phyloP scores from a whole-genome alignment of 2,888 invertebrate genomes.

The Amiota minor region DNA sequence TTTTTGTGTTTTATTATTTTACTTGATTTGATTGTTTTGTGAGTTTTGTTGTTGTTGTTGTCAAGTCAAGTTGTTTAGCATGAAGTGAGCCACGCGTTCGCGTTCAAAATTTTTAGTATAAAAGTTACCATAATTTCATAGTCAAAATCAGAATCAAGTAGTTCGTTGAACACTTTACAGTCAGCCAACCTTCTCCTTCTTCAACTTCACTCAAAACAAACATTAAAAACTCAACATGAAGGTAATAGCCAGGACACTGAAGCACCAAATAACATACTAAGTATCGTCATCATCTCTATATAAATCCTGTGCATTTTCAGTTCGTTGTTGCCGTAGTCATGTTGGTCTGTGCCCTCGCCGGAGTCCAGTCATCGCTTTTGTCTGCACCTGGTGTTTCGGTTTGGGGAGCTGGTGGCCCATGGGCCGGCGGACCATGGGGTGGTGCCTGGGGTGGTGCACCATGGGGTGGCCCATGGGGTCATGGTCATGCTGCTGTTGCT shows the following conservation, averaged over 20 bases:
- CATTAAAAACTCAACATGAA: constrained; percentile 69
- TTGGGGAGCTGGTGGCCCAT: constrained; percentile 54
- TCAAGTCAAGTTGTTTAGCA: constrained; percentile 36
- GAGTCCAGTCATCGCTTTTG: constrained; percentile 69
- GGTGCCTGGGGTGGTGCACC: constrained; percentile 40
- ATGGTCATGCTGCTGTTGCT: constrained; percentile 62
- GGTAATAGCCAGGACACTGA: constrained; percentile 53
- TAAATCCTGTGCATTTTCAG: constrained; percentile 46
- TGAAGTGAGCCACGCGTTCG: constrained; percentile 47
- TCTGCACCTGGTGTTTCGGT: constrained; percentile 64
- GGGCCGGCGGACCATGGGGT: constrained; percentile 48
- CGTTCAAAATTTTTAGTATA: constrained; percentile 64
- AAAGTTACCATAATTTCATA: constrained; percentile 69
- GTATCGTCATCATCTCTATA: background rate
- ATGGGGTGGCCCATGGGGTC: constrained; percentile 57
- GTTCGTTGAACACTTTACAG: constrained; percentile 68
- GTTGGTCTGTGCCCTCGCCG: constrained; percentile 69
- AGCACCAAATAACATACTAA: background rate
- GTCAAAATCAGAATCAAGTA: constrained; percentile 72
- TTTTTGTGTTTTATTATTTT: constrained; percentile 33
- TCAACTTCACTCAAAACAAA: constrained; percentile 52
- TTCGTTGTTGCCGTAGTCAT: constrained; percentile 72
- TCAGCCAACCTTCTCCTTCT: constrained; percentile 46
- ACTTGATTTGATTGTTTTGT: constrained; percentile 22
- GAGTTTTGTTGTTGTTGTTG: constrained; percentile 50